Evolutionary conservation across 2,797 vertebrate genomes (phyloP), one percentile per base, ranked within the genome.

Genomic region (Sebastes aleutianus): DNA sequence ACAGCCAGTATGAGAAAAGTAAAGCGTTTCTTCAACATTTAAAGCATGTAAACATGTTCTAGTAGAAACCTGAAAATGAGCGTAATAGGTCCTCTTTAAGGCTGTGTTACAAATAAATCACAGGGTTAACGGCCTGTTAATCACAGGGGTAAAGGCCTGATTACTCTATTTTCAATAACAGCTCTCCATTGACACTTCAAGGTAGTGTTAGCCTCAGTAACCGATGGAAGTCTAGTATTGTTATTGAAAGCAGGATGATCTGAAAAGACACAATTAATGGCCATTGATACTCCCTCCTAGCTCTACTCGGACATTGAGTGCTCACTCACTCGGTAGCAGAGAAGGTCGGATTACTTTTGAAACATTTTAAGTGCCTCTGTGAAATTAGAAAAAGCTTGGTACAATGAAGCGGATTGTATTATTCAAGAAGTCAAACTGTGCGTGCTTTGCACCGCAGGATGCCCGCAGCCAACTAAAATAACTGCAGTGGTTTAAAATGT

Each of bases 401-500:
- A 56, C 39, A 71, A 59, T 65, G 36, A 78, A 29, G 26, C 57
- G 18, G 24, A 26, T 62, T 66, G 50, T 27, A 3, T 65, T 27
- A 50, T 53, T 62, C 24, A 54, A 57, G 20, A 67, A 24, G 12
- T 34, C 18, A 64, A 58, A 22, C 53, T 7, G 63, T 59, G 76
- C 66, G 12, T 78, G 54, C 69, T 86, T 82, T 69, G 57, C 64
- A 76, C 61, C 12, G 57, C 63, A 63, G 68, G 62, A 80, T 4
- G 56, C 72, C 71, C 2, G 9, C 31, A 85, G 75, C 53, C 47
- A 74, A 69, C 69, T 34, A 14, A 82, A 76, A 77, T 71, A 82
- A 75, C 18, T 43, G 72, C 85, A 59, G 65, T 54, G 67, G 83
- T 89, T 88, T 83, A 64, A 88, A 82, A 77, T 78, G 73, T 74